These are phyloP conservation scores for Oegoconia quadripuncta DNA, from an alignment of 2,888 invertebrate genomes.

Conservation along the genomic window DNA sequence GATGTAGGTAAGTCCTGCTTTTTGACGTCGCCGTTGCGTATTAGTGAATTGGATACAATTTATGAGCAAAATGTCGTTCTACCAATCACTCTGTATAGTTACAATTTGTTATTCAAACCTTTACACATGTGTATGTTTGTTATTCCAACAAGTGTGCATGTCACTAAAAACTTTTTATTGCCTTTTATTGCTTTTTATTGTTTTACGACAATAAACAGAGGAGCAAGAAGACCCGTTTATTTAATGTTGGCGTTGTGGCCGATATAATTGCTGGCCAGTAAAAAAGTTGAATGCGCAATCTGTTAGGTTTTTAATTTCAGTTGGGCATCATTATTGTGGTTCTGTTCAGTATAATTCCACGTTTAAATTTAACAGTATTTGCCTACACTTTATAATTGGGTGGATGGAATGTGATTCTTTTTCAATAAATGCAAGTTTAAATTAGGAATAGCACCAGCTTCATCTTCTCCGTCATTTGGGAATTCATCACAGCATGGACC, in stretches of 20 bases:
- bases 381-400: too few relatives aligned
- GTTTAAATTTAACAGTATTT: neutral
- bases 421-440: too few relatives aligned
- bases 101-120: slow-evolving; percentile 25
- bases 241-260: slow-evolving; percentile 31
- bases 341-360: neutral
- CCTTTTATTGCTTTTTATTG: slow-evolving; percentile 68
- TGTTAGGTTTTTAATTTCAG: neutral
- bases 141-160: slow-evolving; percentile 58
- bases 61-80: too few relatives aligned
- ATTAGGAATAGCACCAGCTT: too few relatives aligned
- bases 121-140: slow-evolving; percentile 59
- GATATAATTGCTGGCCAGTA: slow-evolving; percentile 41
- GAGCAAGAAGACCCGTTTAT: slow-evolving; percentile 12
- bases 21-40: too few relatives aligned
- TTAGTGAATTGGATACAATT: too few relatives aligned
- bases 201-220: slow-evolving; percentile 45
- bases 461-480: too few relatives aligned
- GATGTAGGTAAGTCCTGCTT: too few relatives aligned
- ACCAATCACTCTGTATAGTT: slow-evolving; percentile 16
- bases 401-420: too few relatives aligned
- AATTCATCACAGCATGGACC: too few relatives aligned
- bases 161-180: slow-evolving; percentile 45
- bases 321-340: neutral
- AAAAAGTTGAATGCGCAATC: slow-evolving; percentile 35